phyloP scores from a whole-genome alignment of 2,797 vertebrate genomes.

The Halcyon chelicuti region DNA sequence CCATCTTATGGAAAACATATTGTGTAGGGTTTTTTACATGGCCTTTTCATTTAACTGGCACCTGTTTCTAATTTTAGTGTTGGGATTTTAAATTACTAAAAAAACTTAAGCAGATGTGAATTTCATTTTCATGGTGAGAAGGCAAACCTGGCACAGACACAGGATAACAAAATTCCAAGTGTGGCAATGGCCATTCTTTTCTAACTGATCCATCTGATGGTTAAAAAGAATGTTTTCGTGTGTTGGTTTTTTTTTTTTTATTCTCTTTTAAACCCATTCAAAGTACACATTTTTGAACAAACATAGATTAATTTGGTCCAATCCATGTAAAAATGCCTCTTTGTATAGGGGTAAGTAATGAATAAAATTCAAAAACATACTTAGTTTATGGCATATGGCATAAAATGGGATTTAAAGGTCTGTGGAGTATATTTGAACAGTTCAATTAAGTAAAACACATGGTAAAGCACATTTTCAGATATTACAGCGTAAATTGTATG shows the following conservation, averaged over 20 bases:
- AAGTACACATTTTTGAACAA: background rate
- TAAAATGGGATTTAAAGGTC: background rate
- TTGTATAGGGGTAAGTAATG: background rate
- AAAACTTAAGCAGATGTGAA: conserved; percentile 44
- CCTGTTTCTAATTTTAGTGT: conserved; percentile 34
- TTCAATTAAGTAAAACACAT: background rate
- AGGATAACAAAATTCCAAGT: background rate
- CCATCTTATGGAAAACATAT: background rate
- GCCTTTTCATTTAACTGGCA: background rate
- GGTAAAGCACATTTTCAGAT: background rate
- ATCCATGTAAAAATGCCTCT: background rate
- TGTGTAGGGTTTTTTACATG: background rate
- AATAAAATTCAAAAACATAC: background rate
- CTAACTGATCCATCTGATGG: background rate
- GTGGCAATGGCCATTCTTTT: background rate
- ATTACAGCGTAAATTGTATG: background rate
- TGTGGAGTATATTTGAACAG: background rate
- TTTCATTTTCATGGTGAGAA: background rate
- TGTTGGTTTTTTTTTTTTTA: too few species aligned
- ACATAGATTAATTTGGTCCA: background rate
- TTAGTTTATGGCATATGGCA: background rate
- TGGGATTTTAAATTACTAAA: conserved; percentile 8
- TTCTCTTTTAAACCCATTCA: background rate
- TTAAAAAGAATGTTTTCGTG: background rate
- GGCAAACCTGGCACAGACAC: background rate